These are phyloP conservation scores for human (Homo sapiens) DNA, from an alignment of 2,113 vertebrate species.

Conservation along the genomic window DNA sequence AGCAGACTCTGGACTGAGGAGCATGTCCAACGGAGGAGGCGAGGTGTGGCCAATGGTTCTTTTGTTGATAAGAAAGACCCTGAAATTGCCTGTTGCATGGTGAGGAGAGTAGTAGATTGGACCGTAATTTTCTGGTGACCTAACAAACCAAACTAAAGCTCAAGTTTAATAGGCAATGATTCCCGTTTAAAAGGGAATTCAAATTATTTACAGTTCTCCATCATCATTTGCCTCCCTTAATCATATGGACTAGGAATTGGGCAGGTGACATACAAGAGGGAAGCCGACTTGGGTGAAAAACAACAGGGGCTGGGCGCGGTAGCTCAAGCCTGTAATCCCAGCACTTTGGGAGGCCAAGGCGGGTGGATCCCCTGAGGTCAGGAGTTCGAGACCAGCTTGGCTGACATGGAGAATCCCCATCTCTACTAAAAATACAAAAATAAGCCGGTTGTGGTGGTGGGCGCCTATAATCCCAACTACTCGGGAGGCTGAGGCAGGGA, in stretches of 20 bases:
- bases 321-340: no score
- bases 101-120: not conserved
- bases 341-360: no score
- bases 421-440: no score
- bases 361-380: no score
- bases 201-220: not conserved
- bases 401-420: no score
- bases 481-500: no score
- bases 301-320: no score
- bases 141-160: not conserved
- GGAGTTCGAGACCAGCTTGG: no score
- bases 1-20: not conserved
- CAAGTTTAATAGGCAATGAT: not conserved
- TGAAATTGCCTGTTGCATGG: rapidly evolving
- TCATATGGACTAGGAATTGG: not conserved
- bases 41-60: not conserved
- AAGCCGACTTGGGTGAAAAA: not conserved
- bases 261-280: not conserved
- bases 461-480: no score
- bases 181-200: not conserved
- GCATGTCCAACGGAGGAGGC: rapidly evolving
- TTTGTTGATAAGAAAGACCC: not conserved
- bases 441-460: no score
- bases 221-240: no score
- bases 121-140: not conserved